Evolutionary conservation across 2,888 invertebrate species (phyloP).

Genomic region (Agapetus fuscipes): DNA sequence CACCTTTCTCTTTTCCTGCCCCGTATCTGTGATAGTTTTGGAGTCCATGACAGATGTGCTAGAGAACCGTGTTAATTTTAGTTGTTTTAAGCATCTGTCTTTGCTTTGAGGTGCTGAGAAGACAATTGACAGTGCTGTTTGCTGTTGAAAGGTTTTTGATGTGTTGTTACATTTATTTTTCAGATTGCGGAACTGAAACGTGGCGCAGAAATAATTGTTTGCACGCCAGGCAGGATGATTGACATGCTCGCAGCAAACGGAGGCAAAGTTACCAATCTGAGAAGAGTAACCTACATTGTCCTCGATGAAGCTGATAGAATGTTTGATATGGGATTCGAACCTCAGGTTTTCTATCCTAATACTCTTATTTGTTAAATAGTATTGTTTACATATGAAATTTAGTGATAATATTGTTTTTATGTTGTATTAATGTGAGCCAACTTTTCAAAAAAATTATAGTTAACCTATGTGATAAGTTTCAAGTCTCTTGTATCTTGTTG

Average conservation of each 20-base stretch:
- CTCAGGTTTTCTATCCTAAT: conserved; percentile 60
- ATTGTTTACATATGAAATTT: too few relatives aligned
- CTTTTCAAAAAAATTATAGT: too few relatives aligned
- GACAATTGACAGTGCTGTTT: neutral
- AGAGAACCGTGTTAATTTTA: too few relatives aligned
- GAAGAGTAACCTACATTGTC: conserved; percentile 95
- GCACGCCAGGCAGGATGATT: conserved; percentile 99
- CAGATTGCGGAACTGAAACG: conserved; percentile 90
- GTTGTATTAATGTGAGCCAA: too few relatives aligned
- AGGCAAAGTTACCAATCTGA: conserved; percentile 92
- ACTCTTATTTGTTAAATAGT: too few relatives aligned
- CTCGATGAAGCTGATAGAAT: conserved; percentile 98
- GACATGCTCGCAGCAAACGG: conserved; percentile 99
- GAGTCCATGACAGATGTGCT: too few relatives aligned
- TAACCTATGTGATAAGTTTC: too few relatives aligned
- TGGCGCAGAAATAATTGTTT: conserved; percentile 96
- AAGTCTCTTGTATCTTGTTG: too few relatives aligned
- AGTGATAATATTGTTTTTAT: too few relatives aligned
- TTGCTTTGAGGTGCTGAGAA: neutral
- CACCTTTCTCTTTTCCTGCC: too few relatives aligned
- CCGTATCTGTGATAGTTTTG: too few relatives aligned
- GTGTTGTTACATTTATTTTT: conserved; percentile 32
- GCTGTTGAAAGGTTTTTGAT: neutral
- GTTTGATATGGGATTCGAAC: conserved; percentile 99
- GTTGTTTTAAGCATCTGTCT: neutral